Base-by-base conservation (phyloP, 1,140 invertebrate species). In the Hyposmocoma kahamanoa region DNA sequence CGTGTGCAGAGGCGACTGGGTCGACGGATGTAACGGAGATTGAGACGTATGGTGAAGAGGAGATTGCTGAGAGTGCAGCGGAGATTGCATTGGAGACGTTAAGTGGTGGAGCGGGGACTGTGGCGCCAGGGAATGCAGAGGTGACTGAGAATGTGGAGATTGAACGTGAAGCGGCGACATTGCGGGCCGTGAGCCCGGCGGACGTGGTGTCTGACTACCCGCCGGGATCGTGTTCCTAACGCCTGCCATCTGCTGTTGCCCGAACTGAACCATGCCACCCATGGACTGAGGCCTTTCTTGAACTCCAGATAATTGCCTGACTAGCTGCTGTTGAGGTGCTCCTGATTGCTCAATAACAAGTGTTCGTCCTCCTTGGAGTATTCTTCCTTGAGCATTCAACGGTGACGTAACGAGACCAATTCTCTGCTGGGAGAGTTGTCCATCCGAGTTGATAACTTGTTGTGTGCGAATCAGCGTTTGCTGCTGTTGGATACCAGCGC, bases 31-130 rank as follows among this genome's bases (percentile, higher is more conserved):
- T 21, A 86, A 52, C 32, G 88, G 87, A n/a, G 87, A 82, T 24
- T 87, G 82, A 49, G 89, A 88, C 39, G 87, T 88, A 57, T 90
- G 88, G 38, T 84, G 79, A 42, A 84, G 46, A 8, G 79, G 82
- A 18, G 79, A 81, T 47, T 87, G 68, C 59, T 90, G 88, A 28
- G 89, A 89, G 56, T 90, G 88, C 48, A 87, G 50, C 15, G 87
- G 84, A 32, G 87, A 76, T 49, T 88, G 88, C 65, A 88, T 86
- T 30, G 89, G 89, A 1, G 87, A 88, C n/a, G 84, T 84, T 30
- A 84, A 72, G 28, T 87, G 80, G 39, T 84, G 83, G 20, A 87
- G 55, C 11, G 88, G 89, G 11, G 90, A 89, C 34, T 90, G 89
- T 22, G 89, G 88, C 9, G 79, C 68, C 64, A 81, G 58, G 2